Conservation (phyloP, 2,888 invertebrate genomes). For the Tetrapedia diversipes region DNA sequence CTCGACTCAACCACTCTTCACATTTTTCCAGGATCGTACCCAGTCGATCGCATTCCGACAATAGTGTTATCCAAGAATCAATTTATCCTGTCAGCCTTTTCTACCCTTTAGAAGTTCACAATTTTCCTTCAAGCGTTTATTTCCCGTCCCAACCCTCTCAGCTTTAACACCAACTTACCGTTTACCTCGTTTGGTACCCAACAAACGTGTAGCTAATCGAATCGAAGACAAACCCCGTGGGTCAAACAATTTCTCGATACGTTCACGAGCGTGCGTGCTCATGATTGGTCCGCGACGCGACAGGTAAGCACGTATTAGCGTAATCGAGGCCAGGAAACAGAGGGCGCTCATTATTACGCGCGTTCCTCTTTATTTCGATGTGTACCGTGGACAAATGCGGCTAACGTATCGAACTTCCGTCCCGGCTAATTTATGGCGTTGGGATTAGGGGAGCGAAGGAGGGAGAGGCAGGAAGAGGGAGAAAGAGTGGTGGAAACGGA, state of each 20-base stretch:
- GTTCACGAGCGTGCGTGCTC: neutral
- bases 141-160: no score
- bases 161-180: no score
- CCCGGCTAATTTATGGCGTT: slow-evolving; percentile 76
- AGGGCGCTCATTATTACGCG: slow-evolving; percentile 54
- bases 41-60: no score
- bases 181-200: no score
- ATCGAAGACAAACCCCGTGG: no score
- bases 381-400: slow-evolving; percentile 72
- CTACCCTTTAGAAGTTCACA: no score
- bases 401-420: slow-evolving; percentile 78
- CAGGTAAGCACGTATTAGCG: neutral
- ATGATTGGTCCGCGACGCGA: neutral
- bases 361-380: slow-evolving; percentile 66
- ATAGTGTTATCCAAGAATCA: no score
- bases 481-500: slow-evolving; percentile 63
- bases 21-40: no score
- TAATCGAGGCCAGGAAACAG: slow-evolving; percentile 32
- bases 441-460: slow-evolving; percentile 78
- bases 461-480: slow-evolving; percentile 64
- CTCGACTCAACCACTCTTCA: no score
- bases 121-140: no score
- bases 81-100: no score
- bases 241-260: neutral
- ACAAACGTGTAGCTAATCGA: no score